Evolutionary conservation across 2,797 vertebrate genomes (phyloP), one percentile per base, ranked within the genome.

Genomic region (Malurus splendens): DNA sequence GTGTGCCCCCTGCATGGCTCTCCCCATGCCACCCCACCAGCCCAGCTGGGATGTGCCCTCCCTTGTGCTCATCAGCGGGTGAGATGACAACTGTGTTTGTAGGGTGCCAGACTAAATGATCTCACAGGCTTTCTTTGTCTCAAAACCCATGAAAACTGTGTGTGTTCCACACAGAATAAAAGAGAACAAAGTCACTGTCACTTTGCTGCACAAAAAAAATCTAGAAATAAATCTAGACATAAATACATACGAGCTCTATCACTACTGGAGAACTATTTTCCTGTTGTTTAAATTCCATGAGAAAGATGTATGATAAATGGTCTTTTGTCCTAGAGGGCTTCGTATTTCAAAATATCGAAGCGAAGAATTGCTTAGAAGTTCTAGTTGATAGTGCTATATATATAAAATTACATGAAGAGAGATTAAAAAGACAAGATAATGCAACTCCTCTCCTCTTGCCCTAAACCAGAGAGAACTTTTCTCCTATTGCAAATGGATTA

Each of bases 51-150:
- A 54, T 75, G 24, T 8, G n/a, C 5, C 7, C 42, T 87, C 62
- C 65, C 54, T 5, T 27, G 18, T 9, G 7, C 61, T 89, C 51
- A 23, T 12, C 70, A 14, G 44, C 0, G 4, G 16, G 14, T 66
- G 78, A 70, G 36, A 86, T 70, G 55, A 75, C 1, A 7, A 48
- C 42, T 73, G 2, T 44, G 56, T 78, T 70, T 90, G 72, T 14
- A 51, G 60, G 17, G 33, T 72, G 70, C 72, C 67, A 47, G 72
- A 82, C 11, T 32, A 79, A 88, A 75, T 84, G 79, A 89, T 81
- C 61, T 91, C 88, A 88, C 47, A 93, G 56, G 12, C 78, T 45
- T 64, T 44, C 61, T 78, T 84, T 87, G 87, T 83, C 88, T 84
- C 71, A 62, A 70, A 76, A 12, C 18, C 25, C 54, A 19, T 36